Conservation (phyloP, 2,888 invertebrate species). For the Macropis europaea region DNA sequence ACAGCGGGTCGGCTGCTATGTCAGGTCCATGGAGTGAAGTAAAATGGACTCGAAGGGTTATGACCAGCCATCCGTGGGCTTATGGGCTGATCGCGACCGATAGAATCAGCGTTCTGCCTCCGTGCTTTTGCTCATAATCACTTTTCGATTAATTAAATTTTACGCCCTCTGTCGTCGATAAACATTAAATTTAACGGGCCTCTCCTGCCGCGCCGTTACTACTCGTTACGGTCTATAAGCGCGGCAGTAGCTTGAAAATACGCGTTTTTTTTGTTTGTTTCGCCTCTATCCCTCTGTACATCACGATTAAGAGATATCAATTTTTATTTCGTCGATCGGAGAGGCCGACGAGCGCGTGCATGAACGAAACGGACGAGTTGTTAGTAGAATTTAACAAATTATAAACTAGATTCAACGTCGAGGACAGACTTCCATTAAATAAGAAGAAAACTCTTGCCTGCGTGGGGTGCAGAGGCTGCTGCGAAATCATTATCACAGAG, state of each 20-base stretch:
- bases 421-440: too few species aligned
- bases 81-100: conserved; percentile 77
- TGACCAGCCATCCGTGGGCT: conserved; percentile 75
- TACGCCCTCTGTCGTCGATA: conserved; percentile 75
- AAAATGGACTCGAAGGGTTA: conserved; percentile 78
- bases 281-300: not conserved
- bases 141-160: conserved; percentile 80
- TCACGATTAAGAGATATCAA: conserved; percentile 6
- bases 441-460: too few species aligned
- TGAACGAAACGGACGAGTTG: too few species aligned
- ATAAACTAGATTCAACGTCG: too few species aligned
- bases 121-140: conserved; percentile 78
- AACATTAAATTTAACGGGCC: conserved; percentile 79
- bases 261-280: not conserved
- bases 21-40: conserved; percentile 78
- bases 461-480: too few species aligned
- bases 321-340: conserved; percentile 8
- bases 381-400: too few species aligned
- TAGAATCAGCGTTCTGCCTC: conserved; percentile 76
- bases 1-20: conserved; percentile 70
- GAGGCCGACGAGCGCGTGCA: too few species aligned
- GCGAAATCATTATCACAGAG: too few species aligned
- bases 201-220: conserved; percentile 58
- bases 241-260: conserved; percentile 33
- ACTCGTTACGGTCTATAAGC: conserved; percentile 59